phyloP scores from a whole-genome alignment of 1,140 invertebrate genomes.

The Euborellia annulipes region DNA sequence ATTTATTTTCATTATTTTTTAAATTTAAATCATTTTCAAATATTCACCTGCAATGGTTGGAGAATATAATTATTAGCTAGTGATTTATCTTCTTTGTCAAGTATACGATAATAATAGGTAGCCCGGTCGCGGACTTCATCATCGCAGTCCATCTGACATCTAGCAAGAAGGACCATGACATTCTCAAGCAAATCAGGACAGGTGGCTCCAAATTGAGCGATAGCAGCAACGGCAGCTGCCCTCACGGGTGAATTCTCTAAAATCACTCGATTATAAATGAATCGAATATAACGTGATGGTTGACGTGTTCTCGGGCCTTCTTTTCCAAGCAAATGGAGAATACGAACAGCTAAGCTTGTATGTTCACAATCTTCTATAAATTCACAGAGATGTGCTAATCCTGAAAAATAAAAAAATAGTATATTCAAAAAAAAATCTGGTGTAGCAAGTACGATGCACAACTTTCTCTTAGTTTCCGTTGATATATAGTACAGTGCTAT shows the following conservation, averaged over 20 bases:
- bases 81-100: conserved; percentile 46
- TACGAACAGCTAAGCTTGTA: conserved; percentile 87
- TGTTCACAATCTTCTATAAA: conserved; percentile 99
- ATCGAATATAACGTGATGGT: conserved; percentile 91
- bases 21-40: too few relatives aligned
- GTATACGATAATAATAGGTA: conserved; percentile 85
- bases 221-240: conserved; percentile 89
- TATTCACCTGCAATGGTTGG: conserved; percentile 42
- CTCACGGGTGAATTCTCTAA: conserved; percentile 88
- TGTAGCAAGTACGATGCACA: too few relatives aligned
- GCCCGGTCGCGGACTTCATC: conserved; percentile 97
- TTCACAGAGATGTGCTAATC: conserved; percentile 92
- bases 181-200: conserved; percentile 84
- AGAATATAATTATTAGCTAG: conserved; percentile 76
- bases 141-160: conserved; percentile 92
- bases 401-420: too few relatives aligned
- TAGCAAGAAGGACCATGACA: conserved; percentile 57
- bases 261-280: conserved; percentile 98
- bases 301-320: conserved; percentile 91
- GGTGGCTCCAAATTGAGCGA: conserved; percentile 93
- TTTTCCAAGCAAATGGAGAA: conserved; percentile 89
- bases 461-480: too few relatives aligned
- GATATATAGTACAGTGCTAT: too few relatives aligned
- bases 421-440: too few relatives aligned
- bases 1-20: background rate